Base-by-base conservation (phyloP, 2,888 invertebrate species). In the Pyrrhia umbra region DNA sequence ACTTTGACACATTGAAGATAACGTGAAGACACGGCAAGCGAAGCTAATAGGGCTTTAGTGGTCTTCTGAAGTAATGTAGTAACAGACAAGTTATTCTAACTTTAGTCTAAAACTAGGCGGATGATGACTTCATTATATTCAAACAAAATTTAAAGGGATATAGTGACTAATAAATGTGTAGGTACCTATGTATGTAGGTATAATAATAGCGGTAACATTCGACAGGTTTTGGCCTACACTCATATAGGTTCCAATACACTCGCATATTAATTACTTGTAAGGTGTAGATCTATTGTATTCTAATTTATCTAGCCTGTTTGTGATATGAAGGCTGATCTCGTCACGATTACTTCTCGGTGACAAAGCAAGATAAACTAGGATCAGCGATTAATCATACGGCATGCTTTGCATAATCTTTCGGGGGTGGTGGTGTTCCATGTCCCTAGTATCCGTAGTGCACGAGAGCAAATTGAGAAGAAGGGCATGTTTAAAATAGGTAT, bases 271-370 rank as follows among this genome's bases (percentile, higher is more conserved):
- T 93, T 91, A 87, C 85, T 76, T 85, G 88, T 87, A 86, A 89
- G 87, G 85, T 88, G 83, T 86, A 86, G 77, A 81, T 82, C 91
- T 83, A 93, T 94, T 94, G 94, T 94, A 94, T 94, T 93, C 89
- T 93, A 94, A 94, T 94, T 88, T 83, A 88, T 88, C 87, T 83
- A 87, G 89, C 85, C 87, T 84, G 89, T 86, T 88, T 88, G 83
- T 87, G 85, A 79, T 69, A 77, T 83, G 91, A 93, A 94, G 94
- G 94, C 85, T 92, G 81, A 77, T 85, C 81, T 80, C 80, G 92
- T 92, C 94, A 94, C 94, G 94, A 90, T 75, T 73, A 69, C 75
- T 84, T 87, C 86, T 83, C 64, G 81, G 83, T 79, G 90, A 90
- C 90, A 89, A 83, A 87, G 81, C 82, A 77, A 81, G 85, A 77